Base-by-base conservation (phyloP, 2,888 invertebrate genomes). In the Acrocera orbiculus region DNA sequence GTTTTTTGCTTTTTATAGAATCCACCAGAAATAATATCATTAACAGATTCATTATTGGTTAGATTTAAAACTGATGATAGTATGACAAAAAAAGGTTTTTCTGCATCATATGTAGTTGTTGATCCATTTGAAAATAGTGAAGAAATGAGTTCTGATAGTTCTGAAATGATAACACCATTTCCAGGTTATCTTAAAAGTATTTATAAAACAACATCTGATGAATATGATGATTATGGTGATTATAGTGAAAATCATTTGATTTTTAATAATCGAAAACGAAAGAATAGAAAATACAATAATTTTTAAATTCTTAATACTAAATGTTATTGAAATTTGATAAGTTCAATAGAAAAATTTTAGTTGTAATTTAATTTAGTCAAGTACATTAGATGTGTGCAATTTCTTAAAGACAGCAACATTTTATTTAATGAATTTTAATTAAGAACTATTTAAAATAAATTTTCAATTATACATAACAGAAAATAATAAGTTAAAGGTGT, bases 31-130 rank as follows among this genome's bases (percentile, higher is more conserved):
- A 80, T 93, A 28, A 75, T 83, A 20, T 92, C 92, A 3, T 73
- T 81, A 37, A 76, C 79, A 14, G 87, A 89, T 53, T 81, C 83
- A 2, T 63, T 95, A 2, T 63, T 92, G 34, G 73, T 95, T 13
- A 70, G 87, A 42, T 95, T 95, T 63, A 73, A 79, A 34, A 80
- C 89, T 0, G 95, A 95, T 51, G 86, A 85, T 53, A 81, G 89
- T 1, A 72, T 92, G 45, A 76, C 81, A 20, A 77, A 77, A 62
- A 92, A 89, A 62, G 95, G 95, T 5, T 95, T 95, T 59, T 83
- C 85, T 1, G 86, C 90, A 0, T 79, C 83, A 0, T 93, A 87
- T 54, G 75, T 81, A 17, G 74, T 76, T 2, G 66, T 76, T n/a
- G 73, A 76, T 49, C 64, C 66, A 2, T 66, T 65, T 37, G 66